Conservation (phyloP, 1,140 invertebrate genomes). For the Sycobia sp. region DNA sequence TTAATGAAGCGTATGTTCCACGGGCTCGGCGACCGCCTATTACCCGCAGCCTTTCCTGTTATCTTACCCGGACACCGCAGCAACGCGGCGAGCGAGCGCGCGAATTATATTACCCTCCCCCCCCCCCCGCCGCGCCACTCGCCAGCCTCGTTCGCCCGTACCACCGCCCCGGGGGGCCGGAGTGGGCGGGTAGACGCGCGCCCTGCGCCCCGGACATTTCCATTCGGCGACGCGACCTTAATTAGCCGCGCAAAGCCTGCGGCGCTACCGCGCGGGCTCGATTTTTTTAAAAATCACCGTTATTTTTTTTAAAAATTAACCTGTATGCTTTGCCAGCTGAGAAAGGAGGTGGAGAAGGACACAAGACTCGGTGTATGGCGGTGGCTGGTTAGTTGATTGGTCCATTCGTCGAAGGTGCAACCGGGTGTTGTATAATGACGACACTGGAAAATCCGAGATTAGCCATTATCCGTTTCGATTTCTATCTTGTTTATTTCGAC, state of each 20-base stretch:
- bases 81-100: slow-evolving; percentile 18
- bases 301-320: too few relatives aligned
- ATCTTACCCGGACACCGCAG: slow-evolving; percentile 62
- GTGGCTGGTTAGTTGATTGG: too few relatives aligned
- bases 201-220: slow-evolving; percentile 18
- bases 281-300: too few relatives aligned
- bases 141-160: background rate
- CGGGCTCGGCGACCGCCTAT: slow-evolving; percentile 50
- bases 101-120: slow-evolving; percentile 32
- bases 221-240: slow-evolving; percentile 26
- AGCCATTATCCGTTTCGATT: too few relatives aligned
- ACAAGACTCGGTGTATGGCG: too few relatives aligned
- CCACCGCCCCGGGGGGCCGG: background rate
- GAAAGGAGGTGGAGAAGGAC: too few relatives aligned
- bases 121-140: background rate
- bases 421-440: too few relatives aligned
- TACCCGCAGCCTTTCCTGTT: slow-evolving; percentile 62
- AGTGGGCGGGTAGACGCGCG: background rate
- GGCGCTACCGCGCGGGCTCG: too few relatives aligned
- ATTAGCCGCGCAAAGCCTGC: slow-evolving; percentile 22
- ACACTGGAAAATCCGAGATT: too few relatives aligned
- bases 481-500: too few relatives aligned
- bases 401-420: too few relatives aligned
- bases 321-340: too few relatives aligned
- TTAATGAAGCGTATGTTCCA: slow-evolving; percentile 64